phyloP scores from a whole-genome alignment of 2,113 vertebrate species.

The Sinocyclocheilus anshuiensis region DNA sequence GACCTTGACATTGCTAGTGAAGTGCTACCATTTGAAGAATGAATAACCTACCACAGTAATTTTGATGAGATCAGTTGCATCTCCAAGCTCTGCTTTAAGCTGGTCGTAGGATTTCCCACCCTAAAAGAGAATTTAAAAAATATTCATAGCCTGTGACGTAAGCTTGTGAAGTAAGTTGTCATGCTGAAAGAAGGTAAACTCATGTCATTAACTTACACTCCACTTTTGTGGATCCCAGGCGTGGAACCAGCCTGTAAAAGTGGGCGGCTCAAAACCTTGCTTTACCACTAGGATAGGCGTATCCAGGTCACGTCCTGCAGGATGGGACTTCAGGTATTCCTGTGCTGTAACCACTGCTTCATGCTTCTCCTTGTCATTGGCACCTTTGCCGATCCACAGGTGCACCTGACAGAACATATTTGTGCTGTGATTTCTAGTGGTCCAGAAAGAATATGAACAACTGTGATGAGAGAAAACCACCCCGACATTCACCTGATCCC shows the following conservation, averaged over 20 bases:
- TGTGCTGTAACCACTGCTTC: conserved; percentile 71
- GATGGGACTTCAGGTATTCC: conserved; percentile 82
- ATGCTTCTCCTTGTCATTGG: conserved; percentile 78
- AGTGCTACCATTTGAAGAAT: neutral
- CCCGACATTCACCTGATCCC: conserved; percentile 78
- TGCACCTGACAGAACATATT: conserved; percentile 74
- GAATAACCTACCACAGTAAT: conserved; percentile 71
- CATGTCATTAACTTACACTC: conserved; percentile 71
- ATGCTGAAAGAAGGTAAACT: neutral
- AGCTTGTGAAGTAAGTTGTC: neutral
- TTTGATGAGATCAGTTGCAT: conserved; percentile 63
- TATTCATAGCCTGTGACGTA: neutral
- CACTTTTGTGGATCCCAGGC: conserved; percentile 86
- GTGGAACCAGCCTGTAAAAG: conserved; percentile 86
- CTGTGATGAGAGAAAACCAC: neutral
- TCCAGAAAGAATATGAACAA: neutral
- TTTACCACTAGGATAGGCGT: conserved; percentile 85
- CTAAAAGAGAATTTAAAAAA: conserved; percentile 61
- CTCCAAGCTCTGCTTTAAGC: conserved; percentile 75
- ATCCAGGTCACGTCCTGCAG: conserved; percentile 71
- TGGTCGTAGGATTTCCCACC: conserved; percentile 79
- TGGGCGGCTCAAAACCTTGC: conserved; percentile 83
- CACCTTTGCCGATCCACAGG: conserved; percentile 80
- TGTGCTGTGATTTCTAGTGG: neutral
- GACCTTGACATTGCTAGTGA: neutral